Base-by-base conservation (phyloP, 2,797 vertebrate species). In the Odontamblyopus lacepedii region DNA sequence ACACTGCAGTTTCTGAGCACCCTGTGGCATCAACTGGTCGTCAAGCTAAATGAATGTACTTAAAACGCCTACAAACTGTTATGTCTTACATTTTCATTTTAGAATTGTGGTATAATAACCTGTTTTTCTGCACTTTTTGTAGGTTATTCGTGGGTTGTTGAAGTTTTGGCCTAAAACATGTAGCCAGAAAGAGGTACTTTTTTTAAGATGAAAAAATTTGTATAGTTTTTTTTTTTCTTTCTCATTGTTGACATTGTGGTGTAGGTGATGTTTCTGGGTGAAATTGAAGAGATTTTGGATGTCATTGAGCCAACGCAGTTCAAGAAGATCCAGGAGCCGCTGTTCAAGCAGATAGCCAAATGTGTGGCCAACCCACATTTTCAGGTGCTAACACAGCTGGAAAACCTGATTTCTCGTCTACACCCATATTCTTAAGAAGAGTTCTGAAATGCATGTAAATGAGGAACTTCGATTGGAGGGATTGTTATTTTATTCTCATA, bases 121-220 rank as follows among this genome's bases (percentile, higher is more conserved):
- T 74, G 18, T 18, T 38, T 41, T 9, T 82, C 50, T 79, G 13
- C 71, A 75, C 2, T 91, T 35, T 75, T 62, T 85, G n/a, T 73
- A 99, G 98, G 97, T 99, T 63, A 97, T 98, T 83, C 95, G 96
- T 78, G 98, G 97, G 78, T 91, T 99, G 86, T 93, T 99, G 72
- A 99, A 99, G 92, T 98, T 98, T 84, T 99, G 98, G 98, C 98
- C 98, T 56, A 99, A 97, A 94, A 99, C 97, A 1, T 99, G 96
- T 89, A 99, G 98, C 91, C 98, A 99, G 90, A 99, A 99, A 92
- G 98, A 99, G 96, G 98, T 98, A 88, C 6, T 4, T 0, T 50
- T 5, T 23, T 12, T 6, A 60, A 26, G n/a, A 23, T 26, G n/a
- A 9, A 26, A 23, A 26, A 26, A 1, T 57, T 57, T 26, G 23